Conservation (phyloP, 2,888 invertebrate genomes). For the Platycnemis pennipes region DNA sequence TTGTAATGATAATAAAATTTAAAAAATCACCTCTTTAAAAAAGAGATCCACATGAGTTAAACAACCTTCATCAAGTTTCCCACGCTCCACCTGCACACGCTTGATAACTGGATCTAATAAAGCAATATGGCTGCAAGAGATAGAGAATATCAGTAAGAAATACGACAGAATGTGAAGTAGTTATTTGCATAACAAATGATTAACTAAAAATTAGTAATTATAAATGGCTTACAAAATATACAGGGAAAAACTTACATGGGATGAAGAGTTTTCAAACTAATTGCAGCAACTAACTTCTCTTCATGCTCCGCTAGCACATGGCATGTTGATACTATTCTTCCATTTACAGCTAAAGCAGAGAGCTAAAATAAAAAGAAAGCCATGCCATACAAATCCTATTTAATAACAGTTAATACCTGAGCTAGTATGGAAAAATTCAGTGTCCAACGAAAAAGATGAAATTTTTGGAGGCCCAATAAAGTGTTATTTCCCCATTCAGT, state of each 20-base stretch:
- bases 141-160: neutral
- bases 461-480: too few species aligned
- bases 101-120: conserved; percentile 83
- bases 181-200: too few species aligned
- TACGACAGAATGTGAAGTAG: neutral
- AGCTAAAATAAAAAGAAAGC: conserved; percentile 76
- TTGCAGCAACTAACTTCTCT: conserved; percentile 89
- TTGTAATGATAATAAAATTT: conserved; percentile 24
- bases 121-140: conserved; percentile 75
- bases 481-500: too few species aligned
- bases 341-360: conserved; percentile 79
- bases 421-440: neutral
- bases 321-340: conserved; percentile 81
- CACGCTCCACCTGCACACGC: conserved; percentile 79
- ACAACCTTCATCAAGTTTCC: conserved; percentile 78
- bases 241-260: conserved; percentile 78
- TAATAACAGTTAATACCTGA: neutral
- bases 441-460: too few species aligned
- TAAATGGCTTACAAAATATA: neutral
- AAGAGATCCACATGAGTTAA: conserved; percentile 88
- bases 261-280: conserved; percentile 85
- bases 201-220: too few species aligned
- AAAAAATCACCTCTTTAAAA: conserved; percentile 82
- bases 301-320: conserved; percentile 86
- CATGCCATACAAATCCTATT: neutral